Evolutionary conservation across 1,140 invertebrate species (phyloP).

Genomic region (Drosophila tristis): DNA sequence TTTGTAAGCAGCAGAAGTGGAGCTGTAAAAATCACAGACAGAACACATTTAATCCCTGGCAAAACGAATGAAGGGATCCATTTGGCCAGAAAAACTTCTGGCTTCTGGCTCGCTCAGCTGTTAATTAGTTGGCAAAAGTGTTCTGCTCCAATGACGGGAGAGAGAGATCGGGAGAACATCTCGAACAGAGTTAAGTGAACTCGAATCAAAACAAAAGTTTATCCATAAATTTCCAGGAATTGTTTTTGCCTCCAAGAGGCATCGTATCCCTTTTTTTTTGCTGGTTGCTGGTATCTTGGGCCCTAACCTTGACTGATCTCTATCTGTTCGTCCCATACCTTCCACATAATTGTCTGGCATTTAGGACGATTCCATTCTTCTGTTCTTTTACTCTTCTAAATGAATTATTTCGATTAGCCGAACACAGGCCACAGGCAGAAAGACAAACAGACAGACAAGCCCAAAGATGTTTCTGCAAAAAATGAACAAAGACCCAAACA

Average conservation of each 20-base stretch:
- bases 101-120: conserved; percentile 44
- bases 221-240: conserved; percentile 67
- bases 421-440: conserved; percentile 25
- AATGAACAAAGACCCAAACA: conserved; percentile 47
- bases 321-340: conserved; percentile 43
- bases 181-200: conserved; percentile 56
- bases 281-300: not conserved
- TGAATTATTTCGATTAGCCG: conserved; percentile 58
- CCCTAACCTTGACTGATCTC: conserved; percentile 47
- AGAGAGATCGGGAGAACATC: not conserved
- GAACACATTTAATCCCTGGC: conserved; percentile 66
- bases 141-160: conserved; percentile 51
- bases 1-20: conserved; percentile 61
- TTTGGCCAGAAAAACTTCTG: conserved; percentile 7
- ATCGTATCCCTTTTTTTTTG: conserved; percentile 31
- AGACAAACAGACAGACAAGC: conserved; percentile 16
- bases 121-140: conserved; percentile 75
- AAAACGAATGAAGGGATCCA: conserved; percentile 7
- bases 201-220: conserved; percentile 63
- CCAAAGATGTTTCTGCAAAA: conserved; percentile 36
- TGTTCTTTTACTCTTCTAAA: conserved; percentile 39
- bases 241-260: conserved; percentile 17
- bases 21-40: conserved; percentile 78
- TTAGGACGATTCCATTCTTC: conserved; percentile 41
- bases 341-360: conserved; percentile 50